Conservation (phyloP, 1,140 invertebrate genomes). For the Bombus ignitus region DNA sequence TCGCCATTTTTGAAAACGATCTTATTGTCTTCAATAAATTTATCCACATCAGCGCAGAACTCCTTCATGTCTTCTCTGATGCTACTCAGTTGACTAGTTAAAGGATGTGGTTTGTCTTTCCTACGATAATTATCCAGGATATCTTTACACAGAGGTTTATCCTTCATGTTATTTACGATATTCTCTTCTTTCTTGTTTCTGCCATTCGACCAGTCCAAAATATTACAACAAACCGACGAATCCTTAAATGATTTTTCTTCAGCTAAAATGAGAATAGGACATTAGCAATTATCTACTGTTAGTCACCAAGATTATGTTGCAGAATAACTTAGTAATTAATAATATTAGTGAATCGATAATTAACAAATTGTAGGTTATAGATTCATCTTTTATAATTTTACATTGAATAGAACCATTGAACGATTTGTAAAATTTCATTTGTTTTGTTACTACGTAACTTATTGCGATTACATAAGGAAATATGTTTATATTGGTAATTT, state of each 20-base stretch:
- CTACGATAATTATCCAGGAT: conserved; percentile 32
- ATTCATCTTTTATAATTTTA: no score
- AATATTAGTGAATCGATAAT: not conserved
- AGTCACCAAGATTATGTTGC: no score
- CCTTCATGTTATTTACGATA: not conserved
- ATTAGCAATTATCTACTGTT: not conserved
- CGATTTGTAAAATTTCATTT: not conserved
- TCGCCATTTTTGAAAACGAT: conserved; percentile 67
- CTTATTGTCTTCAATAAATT: conserved; percentile 66
- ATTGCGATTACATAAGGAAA: no score
- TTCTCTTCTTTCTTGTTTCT: not conserved
- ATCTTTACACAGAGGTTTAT: conserved; percentile 1
- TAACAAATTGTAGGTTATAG: not conserved
- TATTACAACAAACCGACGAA: conserved; percentile 42
- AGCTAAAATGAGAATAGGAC: not conserved
- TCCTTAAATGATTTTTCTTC: not conserved
- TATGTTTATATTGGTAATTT: no score
- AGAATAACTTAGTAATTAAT: not conserved
- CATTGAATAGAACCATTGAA: not conserved
- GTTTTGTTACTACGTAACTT: no score
- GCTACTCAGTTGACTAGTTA: conserved; percentile 53
- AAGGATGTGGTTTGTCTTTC: conserved; percentile 14
- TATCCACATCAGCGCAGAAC: conserved; percentile 61
- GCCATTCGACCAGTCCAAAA: not conserved
- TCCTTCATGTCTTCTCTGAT: conserved; percentile 70